Conservation (phyloP, 2,113 vertebrate species). For the Leptodactylus fuscus region DNA sequence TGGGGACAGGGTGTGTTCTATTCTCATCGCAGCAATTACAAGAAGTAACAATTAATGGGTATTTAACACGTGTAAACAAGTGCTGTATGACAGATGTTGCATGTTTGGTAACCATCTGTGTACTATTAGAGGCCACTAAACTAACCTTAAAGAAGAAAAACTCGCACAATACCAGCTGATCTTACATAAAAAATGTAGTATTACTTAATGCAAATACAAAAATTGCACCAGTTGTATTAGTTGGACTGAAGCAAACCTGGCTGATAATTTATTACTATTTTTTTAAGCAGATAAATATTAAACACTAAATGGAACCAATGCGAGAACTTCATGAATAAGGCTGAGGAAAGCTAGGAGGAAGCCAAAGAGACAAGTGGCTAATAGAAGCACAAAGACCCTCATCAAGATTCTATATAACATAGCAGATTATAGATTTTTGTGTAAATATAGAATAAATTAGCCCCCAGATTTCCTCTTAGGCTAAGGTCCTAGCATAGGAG, state of each 20-base stretch:
- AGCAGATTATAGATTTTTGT: no score
- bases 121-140: conserved; percentile 25
- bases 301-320: no score
- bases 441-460: no score
- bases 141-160: background rate
- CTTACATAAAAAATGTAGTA: background rate
- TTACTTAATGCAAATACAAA: background rate
- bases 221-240: background rate
- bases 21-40: conserved; percentile 18
- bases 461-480: no score
- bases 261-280: no score
- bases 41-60: conserved; percentile 27
- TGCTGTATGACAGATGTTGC: conserved; percentile 21
- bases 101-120: conserved; percentile 23
- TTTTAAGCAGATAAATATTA: no score
- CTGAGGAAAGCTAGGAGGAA: no score
- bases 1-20: conserved; percentile 3
- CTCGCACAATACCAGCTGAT: background rate
- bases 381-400: no score
- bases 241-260: background rate
- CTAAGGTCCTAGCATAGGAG: no score
- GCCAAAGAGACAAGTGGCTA: no score
- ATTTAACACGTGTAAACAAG: conserved; percentile 28
- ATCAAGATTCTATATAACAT: no score
- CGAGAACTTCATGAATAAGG: no score